Base-by-base conservation (phyloP, 2,888 invertebrate genomes). In the Phyllotreta cruciferae region DNA sequence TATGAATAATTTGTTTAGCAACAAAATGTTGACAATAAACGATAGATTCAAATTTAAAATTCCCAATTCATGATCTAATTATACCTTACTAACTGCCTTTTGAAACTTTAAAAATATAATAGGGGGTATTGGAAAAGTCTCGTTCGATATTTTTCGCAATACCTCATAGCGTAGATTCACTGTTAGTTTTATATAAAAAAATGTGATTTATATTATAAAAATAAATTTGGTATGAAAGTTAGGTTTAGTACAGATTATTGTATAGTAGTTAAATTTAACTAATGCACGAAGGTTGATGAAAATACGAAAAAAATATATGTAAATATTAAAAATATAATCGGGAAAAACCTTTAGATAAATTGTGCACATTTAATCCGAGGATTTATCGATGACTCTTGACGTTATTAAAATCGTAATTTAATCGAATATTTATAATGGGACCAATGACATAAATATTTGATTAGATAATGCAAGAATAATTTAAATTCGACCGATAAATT, bases 151-250 rank as follows among this genome's bases (percentile, higher is more conserved):
- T 66, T 64, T 60, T 49, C 61, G 54, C 69, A 67, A 69, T 69
- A 67, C 69, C 67, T 67, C 67, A 67, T 68, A 63, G 63, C 34
- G 55, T 66, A 68, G 60, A 61, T 42, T 64, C 45, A 63, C 57
- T 64, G 62, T 60, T 66, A 64, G 64, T 24, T 64, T 60, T 56
- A 63, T 56, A 56, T 56, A 63, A 61, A 54, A 56, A 66, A 64
- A 64, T 68, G 68, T 68, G 68, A 68, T 68, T 66, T 68, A 62
- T 66, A 60, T 56, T 68, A 55, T 66, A 60, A 60, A 60, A 64
- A 63, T 56, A 56, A 62, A 55, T 64, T 62, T 56, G 58, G 63
- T 39, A 66, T 60, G 55, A 38, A 60, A 60, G 60, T 49, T 56
- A 67, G 53, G 44, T 34, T 53, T 38, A 38, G 34, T 24, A n/a